Base-by-base conservation (phyloP, 2,113 vertebrate species). In the Mesoclemmys tuberculata region DNA sequence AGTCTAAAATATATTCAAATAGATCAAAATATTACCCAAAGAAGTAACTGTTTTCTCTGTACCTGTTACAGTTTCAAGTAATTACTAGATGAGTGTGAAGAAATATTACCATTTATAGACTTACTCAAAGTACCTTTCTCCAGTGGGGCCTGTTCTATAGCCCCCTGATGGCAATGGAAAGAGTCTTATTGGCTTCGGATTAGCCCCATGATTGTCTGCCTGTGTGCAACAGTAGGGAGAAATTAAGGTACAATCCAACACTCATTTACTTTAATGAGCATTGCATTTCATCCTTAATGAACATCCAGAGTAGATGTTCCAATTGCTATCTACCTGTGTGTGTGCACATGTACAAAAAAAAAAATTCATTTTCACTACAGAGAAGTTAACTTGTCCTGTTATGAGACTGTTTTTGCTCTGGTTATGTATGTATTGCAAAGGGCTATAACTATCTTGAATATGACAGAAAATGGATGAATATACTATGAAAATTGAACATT, bases 391-490 rank as follows among this genome's bases (percentile, higher is more conserved):
- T 82, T 93, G 46, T 44, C 38, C 35, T 90, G 44, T 90, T 58
- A 11, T 21, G 9, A 5, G 1, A 86, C 68, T 86, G 64, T 84
- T 96, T 94, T 93, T 90, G 84, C 90, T 92, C 85, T 75, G 10
- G 10, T 80, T 85, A 5, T 7, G 9, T 56, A n/a, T 80, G 44
- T 97, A 97, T 96, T 91, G 31, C 89, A 94, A 98, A 98, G 95
- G 96, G 96, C 97, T 98, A 88, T 12, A 68, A 54, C 3, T 77
- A 90, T 95, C 31, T n/a, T 27, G 80, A 75, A 13, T 86, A 77
- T 35, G 88, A 90, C 3, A 8, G 95, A 88, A 84, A 79, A 79
- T 29, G 89, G 83, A 61, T 92, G 96, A 79, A 85, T 6, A 13
- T 55, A 41, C 0, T 5, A 84, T 84, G 88, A 87, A 61, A 87